Conservation (phyloP, 2,888 invertebrate genomes). For the Nemotelus pantherinus region DNA sequence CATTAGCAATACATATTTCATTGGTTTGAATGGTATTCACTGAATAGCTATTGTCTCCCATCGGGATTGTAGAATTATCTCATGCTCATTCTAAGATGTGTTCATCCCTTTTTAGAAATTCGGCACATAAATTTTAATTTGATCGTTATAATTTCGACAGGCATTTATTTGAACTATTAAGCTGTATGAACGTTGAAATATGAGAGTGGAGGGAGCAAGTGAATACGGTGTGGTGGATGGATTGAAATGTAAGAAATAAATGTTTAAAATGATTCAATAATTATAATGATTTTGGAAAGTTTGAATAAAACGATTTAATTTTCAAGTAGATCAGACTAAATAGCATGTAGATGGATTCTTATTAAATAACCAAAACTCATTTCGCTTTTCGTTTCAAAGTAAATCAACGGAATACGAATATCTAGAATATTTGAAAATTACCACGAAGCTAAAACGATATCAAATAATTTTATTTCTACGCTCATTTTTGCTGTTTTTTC, state of each 20-base stretch:
- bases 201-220: neutral
- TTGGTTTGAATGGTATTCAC: too few relatives aligned
- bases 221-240: constrained; percentile 7
- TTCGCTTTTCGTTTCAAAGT: too few relatives aligned
- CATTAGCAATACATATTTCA: too few relatives aligned
- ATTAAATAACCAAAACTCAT: too few relatives aligned
- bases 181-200: neutral
- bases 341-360: too few relatives aligned
- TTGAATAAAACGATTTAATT: neutral
- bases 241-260: constrained; percentile 26
- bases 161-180: constrained; percentile 22
- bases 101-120: neutral
- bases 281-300: neutral
- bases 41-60: neutral
- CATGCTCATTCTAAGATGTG: neutral
- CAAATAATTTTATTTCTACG: neutral
- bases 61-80: constrained; percentile 3
- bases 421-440: neutral
- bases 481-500: too few relatives aligned
- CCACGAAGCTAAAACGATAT: neutral
- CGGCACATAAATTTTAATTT: constrained; percentile 23
- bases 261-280: constrained; percentile 11
- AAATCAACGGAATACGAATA: neutral
- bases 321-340: neutral
- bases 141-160: constrained; percentile 9